Evolutionary conservation across 2,797 vertebrate species (phyloP), one percentile per base, ranked within the genome.

Genomic region (Denticeps clupeoides): DNA sequence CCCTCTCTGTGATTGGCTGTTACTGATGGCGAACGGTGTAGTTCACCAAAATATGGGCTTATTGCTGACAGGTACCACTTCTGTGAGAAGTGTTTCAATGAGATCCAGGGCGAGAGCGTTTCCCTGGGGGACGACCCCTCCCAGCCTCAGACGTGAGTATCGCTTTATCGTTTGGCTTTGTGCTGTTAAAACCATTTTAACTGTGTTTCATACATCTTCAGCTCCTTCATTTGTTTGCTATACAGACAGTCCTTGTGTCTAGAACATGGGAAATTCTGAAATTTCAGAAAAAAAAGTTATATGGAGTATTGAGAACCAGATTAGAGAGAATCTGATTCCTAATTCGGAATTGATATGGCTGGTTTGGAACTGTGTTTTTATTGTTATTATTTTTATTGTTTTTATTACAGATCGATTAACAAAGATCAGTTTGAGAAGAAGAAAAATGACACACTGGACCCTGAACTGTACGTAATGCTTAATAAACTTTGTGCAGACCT

Each of bases 41-140:
- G 90, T 90, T 98, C 92, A 97, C 89, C 90, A 88, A 90, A 91
- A 90, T 95, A 89, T 96, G 89, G 91, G 87, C 91, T 93, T 97
- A 69, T 97, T 84, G 89, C 93, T 89, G 79, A 93, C 92, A 99
- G 95, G 93, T 99, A 99, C 90, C 95, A 99, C 89, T 99, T 92
- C 85, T 97, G 95, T 67, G 95, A 99, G 84, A 99, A 97, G 87
- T 99, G 95, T 82, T 99, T 98, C 87, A 97, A 96, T 77, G 95
- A 99, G 87, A 97, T 99, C 86, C 95, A 98, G 82, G 94, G 93
- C 68, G 95, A 98, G 78, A 92, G 82, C 53, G 87, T 98, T 78
- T 92, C 93, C 78, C 86, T 99, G 79, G 94, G 95, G 55, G 95
- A 99, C 44, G 95, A 99, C 76, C 94, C 95, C 77, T 89, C 92